Evolutionary conservation across 2,888 invertebrate species (phyloP), one percentile per base, ranked within the genome.

Genomic region (Ormyrus thymus): DNA sequence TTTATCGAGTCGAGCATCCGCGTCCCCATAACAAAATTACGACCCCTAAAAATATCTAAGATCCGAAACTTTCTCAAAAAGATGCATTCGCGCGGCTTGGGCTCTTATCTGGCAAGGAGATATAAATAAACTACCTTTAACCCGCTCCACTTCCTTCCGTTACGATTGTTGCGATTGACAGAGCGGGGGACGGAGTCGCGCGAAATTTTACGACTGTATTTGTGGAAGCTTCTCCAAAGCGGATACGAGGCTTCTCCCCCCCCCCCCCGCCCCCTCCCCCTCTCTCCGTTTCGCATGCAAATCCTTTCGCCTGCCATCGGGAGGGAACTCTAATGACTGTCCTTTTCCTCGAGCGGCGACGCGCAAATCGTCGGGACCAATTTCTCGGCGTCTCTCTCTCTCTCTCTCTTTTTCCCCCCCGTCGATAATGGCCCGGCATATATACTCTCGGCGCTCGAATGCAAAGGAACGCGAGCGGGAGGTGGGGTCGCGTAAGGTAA

Each of bases 261-360:
- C 50, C 46, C 29, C n/a, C 8, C 48, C 2, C n/a, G 29, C 4
- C 1, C 29, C 2, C 4, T 4, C 29, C 83, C 43, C 0, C n/a
- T 43, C 50, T 29, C 29, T 9, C 11, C 61, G 2, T 8, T 50
- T 1, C 11, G 64, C 59, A 88, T 87, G 86, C 86, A 87, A 87
- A 88, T 87, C 76, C 79, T 79, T 46, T 76, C 48, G 75, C 11
- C 59, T 46, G 46, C 2, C 10, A 2, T 13, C 7, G 10, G 58
- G n/a, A 8, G 29, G 29, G 55, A 82, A 82, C 83, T 86, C 86
- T 87, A 88, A 89, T 86, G 87, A 88, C 85, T 85, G 84, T 85
- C 83, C 84, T 82, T 84, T 83, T 81, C 84, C 29, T 7, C 84
- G 78, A 81, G 82, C 29, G 29, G 9, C 51, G 13, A 29, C 83